These are phyloP conservation scores for Scyliorhinus canicula DNA, from an alignment of 2,797 vertebrate genomes.

Conservation along the genomic window DNA sequence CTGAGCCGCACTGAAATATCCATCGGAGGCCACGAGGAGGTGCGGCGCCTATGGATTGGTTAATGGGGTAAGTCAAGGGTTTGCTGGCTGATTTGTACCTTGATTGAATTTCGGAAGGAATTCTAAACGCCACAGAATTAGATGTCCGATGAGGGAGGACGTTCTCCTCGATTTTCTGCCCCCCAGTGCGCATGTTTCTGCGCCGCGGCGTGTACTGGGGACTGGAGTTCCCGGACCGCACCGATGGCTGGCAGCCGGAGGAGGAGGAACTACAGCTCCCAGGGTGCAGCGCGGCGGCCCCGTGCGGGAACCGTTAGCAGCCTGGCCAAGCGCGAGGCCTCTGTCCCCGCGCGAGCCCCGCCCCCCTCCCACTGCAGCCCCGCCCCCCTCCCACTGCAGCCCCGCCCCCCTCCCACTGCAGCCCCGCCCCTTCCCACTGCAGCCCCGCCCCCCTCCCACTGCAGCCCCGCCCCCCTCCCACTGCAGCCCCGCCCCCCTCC, in stretches of 20 bases:
- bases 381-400: too few species aligned
- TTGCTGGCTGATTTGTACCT: not conserved
- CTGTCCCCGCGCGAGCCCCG: rapidly evolving
- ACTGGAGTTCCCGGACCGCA: not conserved
- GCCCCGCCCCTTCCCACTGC: too few species aligned
- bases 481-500: too few species aligned
- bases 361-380: not conserved
- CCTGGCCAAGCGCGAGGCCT: not conserved
- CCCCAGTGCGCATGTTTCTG: not conserved
- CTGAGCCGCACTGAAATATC: not conserved
- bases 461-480: too few species aligned
- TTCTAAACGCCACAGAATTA: not conserved
- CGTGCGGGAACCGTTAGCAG: not conserved
- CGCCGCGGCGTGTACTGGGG: not conserved
- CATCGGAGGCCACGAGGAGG: not conserved
- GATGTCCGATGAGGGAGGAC: not conserved
- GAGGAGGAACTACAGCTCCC: not conserved
- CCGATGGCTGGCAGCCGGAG: rapidly evolving
- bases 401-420: too few species aligned
- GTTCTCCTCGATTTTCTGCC: not conserved
- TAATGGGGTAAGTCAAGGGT: slow-evolving; percentile 18
- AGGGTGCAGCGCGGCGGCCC: not conserved
- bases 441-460: too few species aligned
- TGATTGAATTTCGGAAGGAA: not conserved
- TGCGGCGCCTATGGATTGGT: slow-evolving; percentile 28